Conservation (phyloP, 2,113 vertebrate genomes). For the Lichenostomus cassidix region DNA sequence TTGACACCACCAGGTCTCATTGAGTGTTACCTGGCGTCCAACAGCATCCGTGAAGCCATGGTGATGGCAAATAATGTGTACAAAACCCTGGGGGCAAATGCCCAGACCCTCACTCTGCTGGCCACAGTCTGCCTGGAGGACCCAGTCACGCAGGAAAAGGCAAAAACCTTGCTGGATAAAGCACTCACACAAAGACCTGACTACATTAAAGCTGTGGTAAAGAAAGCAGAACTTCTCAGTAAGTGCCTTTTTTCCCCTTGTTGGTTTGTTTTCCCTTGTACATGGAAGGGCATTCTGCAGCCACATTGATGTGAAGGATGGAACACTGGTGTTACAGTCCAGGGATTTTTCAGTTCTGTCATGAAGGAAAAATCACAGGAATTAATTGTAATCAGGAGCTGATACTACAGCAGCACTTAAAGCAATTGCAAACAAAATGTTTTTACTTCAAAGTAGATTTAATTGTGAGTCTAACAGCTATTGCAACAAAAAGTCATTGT, state of each 20-base stretch:
- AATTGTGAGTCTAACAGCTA: not conserved
- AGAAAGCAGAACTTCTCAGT: conserved; percentile 97
- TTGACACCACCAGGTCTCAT: conserved; percentile 84
- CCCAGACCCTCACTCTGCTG: conserved; percentile 93
- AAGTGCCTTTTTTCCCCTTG: conserved; percentile 7
- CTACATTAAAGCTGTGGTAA: conserved; percentile 97
- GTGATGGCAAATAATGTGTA: conserved; percentile 99
- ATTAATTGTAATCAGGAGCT: not conserved
- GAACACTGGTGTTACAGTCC: not conserved
- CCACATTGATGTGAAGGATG: fast-evolving
- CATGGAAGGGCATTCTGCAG: not conserved
- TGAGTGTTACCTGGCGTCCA: conserved; percentile 95
- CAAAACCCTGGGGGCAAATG: conserved; percentile 95
- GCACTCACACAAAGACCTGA: conserved; percentile 92
- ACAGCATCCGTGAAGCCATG: conserved; percentile 95
- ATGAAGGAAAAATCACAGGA: not conserved
- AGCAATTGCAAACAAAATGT: not conserved
- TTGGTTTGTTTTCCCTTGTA: not conserved
- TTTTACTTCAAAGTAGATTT: not conserved
- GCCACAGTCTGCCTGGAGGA: conserved; percentile 97
- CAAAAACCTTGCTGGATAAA: conserved; percentile 93
- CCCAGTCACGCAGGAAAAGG: conserved; percentile 95
- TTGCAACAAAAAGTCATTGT: not conserved
- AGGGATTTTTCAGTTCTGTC: not conserved
- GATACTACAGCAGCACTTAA: not conserved